These are phyloP conservation scores for Andrena camellia DNA, from an alignment of 2,888 invertebrate species.

Conservation along the genomic window DNA sequence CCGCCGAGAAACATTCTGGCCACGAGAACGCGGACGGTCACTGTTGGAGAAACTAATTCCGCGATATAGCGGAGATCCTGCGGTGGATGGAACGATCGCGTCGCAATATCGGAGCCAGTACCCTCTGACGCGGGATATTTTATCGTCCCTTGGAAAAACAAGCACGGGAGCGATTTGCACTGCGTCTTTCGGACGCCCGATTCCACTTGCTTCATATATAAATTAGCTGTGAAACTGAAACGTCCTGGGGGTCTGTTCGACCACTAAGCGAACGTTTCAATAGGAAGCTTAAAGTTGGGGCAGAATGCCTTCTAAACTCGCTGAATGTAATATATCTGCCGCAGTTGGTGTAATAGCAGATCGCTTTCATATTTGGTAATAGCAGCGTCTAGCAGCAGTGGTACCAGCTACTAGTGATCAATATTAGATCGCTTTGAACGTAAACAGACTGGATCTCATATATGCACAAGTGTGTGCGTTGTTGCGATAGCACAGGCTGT, in stretches of 20 bases:
- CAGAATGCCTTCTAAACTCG: too few relatives aligned
- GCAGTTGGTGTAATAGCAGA: too few relatives aligned
- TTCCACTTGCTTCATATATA: constrained; percentile 2
- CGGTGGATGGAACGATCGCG: constrained; percentile 33
- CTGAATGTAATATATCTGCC: too few relatives aligned
- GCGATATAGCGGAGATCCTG: constrained; percentile 22
- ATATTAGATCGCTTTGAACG: constrained; percentile 35
- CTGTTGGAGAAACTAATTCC: constrained; percentile 55
- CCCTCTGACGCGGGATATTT: constrained; percentile 21
- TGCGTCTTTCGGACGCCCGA: background rate
- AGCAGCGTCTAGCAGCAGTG: too few relatives aligned
- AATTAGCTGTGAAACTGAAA: constrained; percentile 10
- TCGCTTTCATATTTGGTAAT: too few relatives aligned
- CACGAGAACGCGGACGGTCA: constrained; percentile 2
- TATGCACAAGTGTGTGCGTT: background rate
- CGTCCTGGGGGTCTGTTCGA: too few relatives aligned
- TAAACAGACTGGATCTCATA: constrained; percentile 32
- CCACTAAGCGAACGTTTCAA: too few relatives aligned
- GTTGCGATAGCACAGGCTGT: constrained; percentile 1
- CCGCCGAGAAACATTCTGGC: constrained; percentile 24
- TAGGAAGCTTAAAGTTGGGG: too few relatives aligned
- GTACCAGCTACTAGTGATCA: constrained; percentile 9
- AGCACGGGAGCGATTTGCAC: background rate
- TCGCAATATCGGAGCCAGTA: constrained; percentile 35
- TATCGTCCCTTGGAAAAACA: constrained; percentile 22